A percentile compares a stretch with the other conserved stretches of the same genome.
These are phyloP conservation scores for Acronicta aceris DNA, from an alignment of 2,888 invertebrate genomes.

Conservation along the genomic window DNA sequence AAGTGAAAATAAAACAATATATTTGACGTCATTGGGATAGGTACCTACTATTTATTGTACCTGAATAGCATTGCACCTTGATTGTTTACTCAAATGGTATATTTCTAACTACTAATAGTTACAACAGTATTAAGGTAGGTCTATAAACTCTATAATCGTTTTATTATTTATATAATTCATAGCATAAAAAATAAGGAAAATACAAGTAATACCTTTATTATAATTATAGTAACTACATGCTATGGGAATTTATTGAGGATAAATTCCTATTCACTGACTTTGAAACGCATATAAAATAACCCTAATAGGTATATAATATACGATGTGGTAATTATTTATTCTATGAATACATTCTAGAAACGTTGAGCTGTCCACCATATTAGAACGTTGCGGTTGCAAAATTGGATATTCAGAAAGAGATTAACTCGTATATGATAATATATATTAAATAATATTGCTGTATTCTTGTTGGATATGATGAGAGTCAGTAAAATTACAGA, in stretches of 20 bases:
- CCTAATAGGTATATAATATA: neutral
- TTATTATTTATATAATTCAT: too few relatives aligned
- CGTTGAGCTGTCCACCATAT: neutral
- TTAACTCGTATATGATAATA: too few relatives aligned
- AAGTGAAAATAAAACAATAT: neutral
- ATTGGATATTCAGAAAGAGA: too few relatives aligned
- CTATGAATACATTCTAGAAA: neutral
- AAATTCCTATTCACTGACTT: constrained; percentile 26
- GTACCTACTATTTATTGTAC: neutral
- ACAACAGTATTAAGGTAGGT: constrained; percentile 2
- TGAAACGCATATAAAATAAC: neutral
- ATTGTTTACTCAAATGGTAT: constrained; percentile 4
- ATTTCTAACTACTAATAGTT: neutral
- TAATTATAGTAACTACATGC: neutral
- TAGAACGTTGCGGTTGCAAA: too few relatives aligned
- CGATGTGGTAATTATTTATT: neutral
- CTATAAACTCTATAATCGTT: neutral
- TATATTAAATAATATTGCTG: too few relatives aligned
- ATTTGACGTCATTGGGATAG: constrained; percentile 2
- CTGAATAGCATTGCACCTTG: neutral
- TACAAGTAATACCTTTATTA: neutral
- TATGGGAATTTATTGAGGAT: constrained; percentile 34
- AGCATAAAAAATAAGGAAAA: neutral
- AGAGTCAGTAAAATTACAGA: too few relatives aligned
- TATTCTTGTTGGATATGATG: too few relatives aligned